Evolutionary conservation across 2,797 vertebrate species (phyloP).

Genomic region (Jordanella pulchra): DNA sequence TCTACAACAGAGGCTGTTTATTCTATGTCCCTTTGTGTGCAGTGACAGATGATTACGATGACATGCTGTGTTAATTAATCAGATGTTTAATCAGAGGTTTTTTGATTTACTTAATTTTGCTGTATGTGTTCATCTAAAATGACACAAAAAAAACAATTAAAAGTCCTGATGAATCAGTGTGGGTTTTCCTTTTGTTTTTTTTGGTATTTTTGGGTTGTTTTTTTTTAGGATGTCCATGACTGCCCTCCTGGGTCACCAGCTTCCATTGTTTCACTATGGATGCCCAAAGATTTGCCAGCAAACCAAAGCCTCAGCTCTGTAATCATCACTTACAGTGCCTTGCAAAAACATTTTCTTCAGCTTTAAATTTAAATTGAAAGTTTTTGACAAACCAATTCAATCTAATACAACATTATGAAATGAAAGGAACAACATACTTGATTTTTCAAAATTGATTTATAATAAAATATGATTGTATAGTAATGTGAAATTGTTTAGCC

Average conservation of each 20-base stretch:
- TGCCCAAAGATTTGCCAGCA: constrained; percentile 28
- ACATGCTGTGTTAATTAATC: constrained; percentile 52
- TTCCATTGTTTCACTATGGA: constrained; percentile 1
- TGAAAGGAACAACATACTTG: background rate
- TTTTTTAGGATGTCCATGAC: too few species aligned
- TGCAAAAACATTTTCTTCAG: too few species aligned
- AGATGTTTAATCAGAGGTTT: constrained; percentile 60
- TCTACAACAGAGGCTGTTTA: constrained; percentile 41
- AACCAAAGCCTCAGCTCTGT: background rate
- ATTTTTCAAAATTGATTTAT: background rate
- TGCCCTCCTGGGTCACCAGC: constrained; percentile 10
- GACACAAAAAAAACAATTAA: constrained; percentile 60
- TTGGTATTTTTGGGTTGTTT: too few species aligned
- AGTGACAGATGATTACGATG: constrained; percentile 53
- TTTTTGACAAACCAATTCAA: background rate
- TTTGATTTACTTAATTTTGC: constrained; percentile 61
- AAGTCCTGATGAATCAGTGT: constrained; percentile 61
- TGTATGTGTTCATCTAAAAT: constrained; percentile 63
- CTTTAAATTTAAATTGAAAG: too few species aligned
- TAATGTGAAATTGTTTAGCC: background rate
- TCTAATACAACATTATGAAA: background rate
- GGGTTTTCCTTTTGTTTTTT: background rate
- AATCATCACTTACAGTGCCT: too few species aligned
- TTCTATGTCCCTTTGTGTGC: constrained; percentile 43
- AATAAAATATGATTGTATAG: background rate